Evolutionary conservation across 1,140 invertebrate genomes (phyloP).

Genomic region (Cherax destructor): DNA sequence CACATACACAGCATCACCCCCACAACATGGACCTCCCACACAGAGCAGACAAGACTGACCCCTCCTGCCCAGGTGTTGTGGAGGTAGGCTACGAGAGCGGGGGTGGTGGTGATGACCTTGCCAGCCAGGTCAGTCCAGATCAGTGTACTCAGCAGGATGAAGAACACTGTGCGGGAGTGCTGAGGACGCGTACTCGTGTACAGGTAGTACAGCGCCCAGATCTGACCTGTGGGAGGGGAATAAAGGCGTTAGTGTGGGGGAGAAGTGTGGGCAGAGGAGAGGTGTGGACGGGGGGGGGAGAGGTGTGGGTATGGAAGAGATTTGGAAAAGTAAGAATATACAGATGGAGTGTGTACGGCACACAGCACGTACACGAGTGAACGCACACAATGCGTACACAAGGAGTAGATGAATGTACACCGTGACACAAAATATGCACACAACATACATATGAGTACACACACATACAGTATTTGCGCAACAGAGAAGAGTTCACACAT

Average conservation of each 20-base stretch:
- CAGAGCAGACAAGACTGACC: slow-evolving; percentile 29
- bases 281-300: background rate
- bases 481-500: too few relatives aligned
- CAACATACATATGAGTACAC: background rate
- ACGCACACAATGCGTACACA: too few relatives aligned
- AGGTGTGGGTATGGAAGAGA: background rate
- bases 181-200: slow-evolving; percentile 72
- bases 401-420: too few relatives aligned
- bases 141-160: slow-evolving; percentile 75
- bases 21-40: background rate
- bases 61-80: slow-evolving; percentile 74
- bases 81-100: slow-evolving; percentile 74
- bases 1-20: background rate
- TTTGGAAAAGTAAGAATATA: background rate
- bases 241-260: background rate
- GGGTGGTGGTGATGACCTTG: slow-evolving; percentile 75
- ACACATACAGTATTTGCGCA: background rate
- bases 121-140: slow-evolving; percentile 76
- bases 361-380: background rate
- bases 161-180: slow-evolving; percentile 75
- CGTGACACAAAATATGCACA: background rate
- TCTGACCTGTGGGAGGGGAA: slow-evolving; percentile 48
- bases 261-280: background rate
- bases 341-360: background rate
- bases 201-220: slow-evolving; percentile 74